Evolutionary conservation across 64 coral and sea anemone species (phyloP), one percentile per base, ranked within the genome.

Genomic region (Acropora yongei): DNA sequence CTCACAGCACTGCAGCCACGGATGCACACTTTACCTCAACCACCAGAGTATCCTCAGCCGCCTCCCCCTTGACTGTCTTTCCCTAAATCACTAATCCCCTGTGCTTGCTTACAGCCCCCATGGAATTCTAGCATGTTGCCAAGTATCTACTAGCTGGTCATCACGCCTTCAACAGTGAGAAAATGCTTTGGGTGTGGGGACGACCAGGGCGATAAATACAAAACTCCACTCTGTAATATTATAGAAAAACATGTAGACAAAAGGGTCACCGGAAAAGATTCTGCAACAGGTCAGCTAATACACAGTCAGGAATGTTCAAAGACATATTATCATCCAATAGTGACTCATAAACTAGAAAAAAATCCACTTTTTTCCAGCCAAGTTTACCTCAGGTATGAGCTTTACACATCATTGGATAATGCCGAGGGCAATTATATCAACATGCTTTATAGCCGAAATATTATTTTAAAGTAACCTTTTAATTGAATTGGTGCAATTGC

Each of bases 101-200:
- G 44, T 78, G 74, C 73, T 89, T 2, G 73, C 87, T 49, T 89
- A 75, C 49, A 75, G 58, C 87, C 72, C 58, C 60, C 48, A 45
- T 82, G 89, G 89, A 66, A 91, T 82, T 16, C 78, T 61, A 82
- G 89, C 44, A 83, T 91, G 78, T 91, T 63, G 60, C 89, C 89
- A 91, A 51, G 46, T 74, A 68, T 82, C 19, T 81, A 90, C 42
- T 8, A 72, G 57, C 17, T 90, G 57, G 55, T 90, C 48, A 63
- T 90, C 55, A 67, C 78, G 77, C 88, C 77, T 82, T 41, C 76
- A 42, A 66, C 57, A 72, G 88, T 90, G 77, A 61, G 65, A 68
- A 91, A 82, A 74, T 81, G 89, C 78, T 91, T 82, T 71, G 89
- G 89, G 40, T 80, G 63, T 82, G 78, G 65, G 16, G 57, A 71